Evolutionary conservation across 2,113 vertebrate genomes (phyloP).

Genomic region (Dermatemys mawii): DNA sequence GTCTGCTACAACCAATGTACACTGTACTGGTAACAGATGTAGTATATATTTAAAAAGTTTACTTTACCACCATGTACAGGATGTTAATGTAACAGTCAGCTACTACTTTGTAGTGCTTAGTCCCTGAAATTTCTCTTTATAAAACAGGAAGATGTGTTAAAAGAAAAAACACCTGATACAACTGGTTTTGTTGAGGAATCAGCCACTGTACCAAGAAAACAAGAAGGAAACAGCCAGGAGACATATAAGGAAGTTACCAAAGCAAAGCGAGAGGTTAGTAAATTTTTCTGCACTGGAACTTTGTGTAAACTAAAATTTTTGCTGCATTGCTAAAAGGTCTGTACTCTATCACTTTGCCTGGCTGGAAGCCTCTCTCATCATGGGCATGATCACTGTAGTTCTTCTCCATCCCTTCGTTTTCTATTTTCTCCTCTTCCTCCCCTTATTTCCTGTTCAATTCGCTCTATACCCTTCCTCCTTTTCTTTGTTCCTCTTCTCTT

Average conservation of each 20-base stretch:
- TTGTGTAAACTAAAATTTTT: neutral
- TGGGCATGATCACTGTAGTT: neutral
- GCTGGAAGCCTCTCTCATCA: neutral
- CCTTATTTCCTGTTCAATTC: neutral
- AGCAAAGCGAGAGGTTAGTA: constrained; percentile 45
- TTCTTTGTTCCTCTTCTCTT: neutral
- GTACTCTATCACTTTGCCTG: neutral
- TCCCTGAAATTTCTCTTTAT: constrained; percentile 30
- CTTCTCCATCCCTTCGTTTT: neutral
- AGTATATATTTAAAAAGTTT: neutral
- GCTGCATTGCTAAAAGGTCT: neutral
- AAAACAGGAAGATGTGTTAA: constrained; percentile 45
- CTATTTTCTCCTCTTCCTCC: neutral
- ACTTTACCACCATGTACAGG: neutral
- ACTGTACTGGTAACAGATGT: neutral
- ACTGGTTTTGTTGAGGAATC: constrained; percentile 34
- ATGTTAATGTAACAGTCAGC: neutral
- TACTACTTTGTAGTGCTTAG: neutral
- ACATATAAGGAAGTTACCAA: neutral
- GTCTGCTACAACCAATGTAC: neutral
- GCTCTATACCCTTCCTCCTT: neutral
- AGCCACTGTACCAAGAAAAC: constrained; percentile 36
- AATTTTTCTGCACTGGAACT: neutral
- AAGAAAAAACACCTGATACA: neutral
- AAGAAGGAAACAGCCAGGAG: constrained; percentile 22